phyloP scores from a whole-genome alignment of 2,888 invertebrate genomes.

The Punctoribates punctum region DNA sequence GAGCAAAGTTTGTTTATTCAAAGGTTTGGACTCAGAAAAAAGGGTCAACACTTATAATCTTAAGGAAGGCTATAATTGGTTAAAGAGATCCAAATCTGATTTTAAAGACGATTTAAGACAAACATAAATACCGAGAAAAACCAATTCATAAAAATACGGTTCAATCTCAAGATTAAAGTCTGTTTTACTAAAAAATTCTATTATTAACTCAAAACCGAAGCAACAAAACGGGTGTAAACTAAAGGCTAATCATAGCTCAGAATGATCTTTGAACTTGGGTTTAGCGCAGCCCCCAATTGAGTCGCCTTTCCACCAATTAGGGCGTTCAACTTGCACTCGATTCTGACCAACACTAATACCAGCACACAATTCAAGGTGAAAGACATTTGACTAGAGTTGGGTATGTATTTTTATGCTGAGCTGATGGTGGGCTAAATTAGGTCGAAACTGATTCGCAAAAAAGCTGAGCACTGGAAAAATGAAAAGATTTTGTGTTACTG shows the following conservation, averaged over 20 bases:
- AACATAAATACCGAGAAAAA: too few species aligned
- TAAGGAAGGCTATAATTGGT: too few species aligned
- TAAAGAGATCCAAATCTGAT: too few species aligned
- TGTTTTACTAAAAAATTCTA: background rate
- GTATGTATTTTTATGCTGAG: slow-evolving; percentile 20
- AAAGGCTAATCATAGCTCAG: background rate
- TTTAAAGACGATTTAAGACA: too few species aligned
- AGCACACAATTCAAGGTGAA: slow-evolving; percentile 32
- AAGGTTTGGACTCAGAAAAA: too few species aligned
- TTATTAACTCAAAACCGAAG: background rate
- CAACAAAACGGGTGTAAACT: background rate
- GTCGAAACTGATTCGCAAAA: background rate
- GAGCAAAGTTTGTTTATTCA: too few species aligned
- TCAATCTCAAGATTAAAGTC: background rate
- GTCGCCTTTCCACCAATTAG: background rate
- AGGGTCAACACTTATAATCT: too few species aligned
- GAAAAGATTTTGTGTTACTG: background rate
- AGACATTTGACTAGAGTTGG: background rate
- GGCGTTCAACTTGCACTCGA: slow-evolving; percentile 35
- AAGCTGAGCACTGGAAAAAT: background rate
- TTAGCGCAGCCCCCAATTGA: background rate
- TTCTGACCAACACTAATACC: slow-evolving; percentile 8
- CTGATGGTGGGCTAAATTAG: background rate
- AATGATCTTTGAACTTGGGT: background rate
- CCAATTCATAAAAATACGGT: background rate